Evolutionary conservation across 2,888 invertebrate species (phyloP).

Genomic region (Eucriotettix oculatus): DNA sequence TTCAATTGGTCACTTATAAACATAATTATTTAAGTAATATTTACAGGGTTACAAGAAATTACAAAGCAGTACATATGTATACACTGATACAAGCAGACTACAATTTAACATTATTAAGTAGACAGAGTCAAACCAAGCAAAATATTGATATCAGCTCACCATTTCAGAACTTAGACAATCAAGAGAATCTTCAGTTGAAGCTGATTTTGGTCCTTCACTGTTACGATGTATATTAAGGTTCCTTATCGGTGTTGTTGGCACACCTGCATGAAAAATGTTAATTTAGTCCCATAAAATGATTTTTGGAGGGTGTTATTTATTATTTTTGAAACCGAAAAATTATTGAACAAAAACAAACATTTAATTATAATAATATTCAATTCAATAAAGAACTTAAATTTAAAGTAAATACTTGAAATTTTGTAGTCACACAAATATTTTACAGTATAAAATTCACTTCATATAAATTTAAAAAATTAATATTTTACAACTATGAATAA

Average conservation of each 20-base stretch:
- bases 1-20: too few species aligned
- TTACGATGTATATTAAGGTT: conserved; percentile 11
- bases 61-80: too few species aligned
- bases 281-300: background rate
- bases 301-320: background rate
- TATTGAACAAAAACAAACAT: background rate
- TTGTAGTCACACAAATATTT: background rate
- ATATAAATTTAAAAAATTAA: background rate
- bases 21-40: too few species aligned
- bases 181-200: conserved; percentile 40
- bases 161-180: conserved; percentile 72
- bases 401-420: too few species aligned
- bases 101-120: too few species aligned
- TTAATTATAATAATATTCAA: background rate
- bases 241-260: conserved; percentile 41
- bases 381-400: background rate
- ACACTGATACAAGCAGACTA: too few species aligned
- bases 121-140: too few species aligned
- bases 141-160: conserved; percentile 37
- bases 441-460: background rate
- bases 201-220: conserved; percentile 11
- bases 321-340: background rate
- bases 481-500: too few species aligned
- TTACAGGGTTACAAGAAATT: too few species aligned
- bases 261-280: conserved; percentile 26